A percentile compares a stretch with the other conserved stretches of the same genome.
phyloP scores from a whole-genome alignment of 2,113 vertebrate species.

The Dicerorhinus sumatrensis region DNA sequence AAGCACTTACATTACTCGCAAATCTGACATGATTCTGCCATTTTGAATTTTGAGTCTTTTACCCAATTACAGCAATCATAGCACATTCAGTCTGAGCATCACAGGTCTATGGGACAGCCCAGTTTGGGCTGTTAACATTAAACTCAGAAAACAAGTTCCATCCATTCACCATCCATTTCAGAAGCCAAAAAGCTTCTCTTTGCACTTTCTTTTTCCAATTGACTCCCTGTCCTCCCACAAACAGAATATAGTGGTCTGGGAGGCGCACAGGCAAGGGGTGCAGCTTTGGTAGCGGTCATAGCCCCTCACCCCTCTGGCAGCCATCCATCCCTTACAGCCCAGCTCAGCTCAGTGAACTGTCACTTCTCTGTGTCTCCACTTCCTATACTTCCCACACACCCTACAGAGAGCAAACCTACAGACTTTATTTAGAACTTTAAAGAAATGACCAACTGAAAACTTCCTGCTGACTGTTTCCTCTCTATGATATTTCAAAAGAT shows the following conservation, averaged over 20 bases:
- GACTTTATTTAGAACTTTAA: slow-evolving; percentile 31
- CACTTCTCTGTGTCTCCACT: background rate
- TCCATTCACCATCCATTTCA: background rate
- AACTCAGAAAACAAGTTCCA: background rate
- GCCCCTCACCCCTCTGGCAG: background rate
- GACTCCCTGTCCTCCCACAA: background rate
- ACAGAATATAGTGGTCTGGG: background rate
- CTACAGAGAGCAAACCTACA: background rate
- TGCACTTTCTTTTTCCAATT: background rate
- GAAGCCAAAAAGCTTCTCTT: background rate
- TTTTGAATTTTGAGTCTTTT: slow-evolving; percentile 32
- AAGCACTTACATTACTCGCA: background rate
- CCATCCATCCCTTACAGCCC: accelerated
- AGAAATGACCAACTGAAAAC: background rate
- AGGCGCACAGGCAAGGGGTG: background rate
- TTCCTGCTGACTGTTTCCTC: background rate
- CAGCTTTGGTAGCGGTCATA: background rate
- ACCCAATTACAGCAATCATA: background rate
- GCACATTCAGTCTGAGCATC: background rate
- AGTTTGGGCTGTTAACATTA: background rate
- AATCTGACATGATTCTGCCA: background rate
- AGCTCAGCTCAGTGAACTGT: background rate
- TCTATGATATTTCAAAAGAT: background rate
- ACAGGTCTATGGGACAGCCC: background rate
- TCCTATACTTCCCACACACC: background rate